Percentiles rank a stretch among this genome's conserved stretches.
These are phyloP conservation scores for Apodemia duryi DNA, from an alignment of 2,888 invertebrate species.

Conservation along the genomic window DNA sequence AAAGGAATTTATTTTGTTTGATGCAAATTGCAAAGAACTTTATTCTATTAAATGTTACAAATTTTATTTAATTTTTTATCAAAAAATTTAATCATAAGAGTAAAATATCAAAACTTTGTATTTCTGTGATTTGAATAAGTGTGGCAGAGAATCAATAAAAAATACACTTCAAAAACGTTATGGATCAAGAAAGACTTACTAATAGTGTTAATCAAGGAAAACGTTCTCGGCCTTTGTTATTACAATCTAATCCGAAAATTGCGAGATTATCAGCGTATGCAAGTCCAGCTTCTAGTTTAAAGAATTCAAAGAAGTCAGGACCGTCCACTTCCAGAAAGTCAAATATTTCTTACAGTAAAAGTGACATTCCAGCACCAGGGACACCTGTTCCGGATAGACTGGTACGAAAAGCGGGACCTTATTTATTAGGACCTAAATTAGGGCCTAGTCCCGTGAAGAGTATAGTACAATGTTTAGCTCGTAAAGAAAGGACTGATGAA, in stretches of 20 bases:
- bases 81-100: background rate
- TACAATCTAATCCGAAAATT: conserved; percentile 64
- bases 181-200: conserved; percentile 68
- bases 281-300: conserved; percentile 52
- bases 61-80: background rate
- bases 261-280: conserved; percentile 57
- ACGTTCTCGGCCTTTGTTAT: conserved; percentile 67
- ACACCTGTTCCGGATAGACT: conserved; percentile 74
- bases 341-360: conserved; percentile 51
- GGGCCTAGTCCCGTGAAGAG: conserved; percentile 87
- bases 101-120: background rate
- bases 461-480: conserved; percentile 86
- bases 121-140: conserved; percentile 12
- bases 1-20: no score
- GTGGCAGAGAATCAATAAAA: background rate
- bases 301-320: conserved; percentile 51
- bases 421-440: conserved; percentile 83
- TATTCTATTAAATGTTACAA: background rate
- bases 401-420: conserved; percentile 83
- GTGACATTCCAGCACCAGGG: conserved; percentile 69
- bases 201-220: conserved; percentile 63
- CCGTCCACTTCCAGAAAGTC: conserved; percentile 46
- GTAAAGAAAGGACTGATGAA: conserved; percentile 83
- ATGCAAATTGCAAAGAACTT: no score
- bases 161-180: conserved; percentile 36